These are phyloP conservation scores for Hecatera dysodea DNA, from an alignment of 2,888 invertebrate species.

Conservation along the genomic window DNA sequence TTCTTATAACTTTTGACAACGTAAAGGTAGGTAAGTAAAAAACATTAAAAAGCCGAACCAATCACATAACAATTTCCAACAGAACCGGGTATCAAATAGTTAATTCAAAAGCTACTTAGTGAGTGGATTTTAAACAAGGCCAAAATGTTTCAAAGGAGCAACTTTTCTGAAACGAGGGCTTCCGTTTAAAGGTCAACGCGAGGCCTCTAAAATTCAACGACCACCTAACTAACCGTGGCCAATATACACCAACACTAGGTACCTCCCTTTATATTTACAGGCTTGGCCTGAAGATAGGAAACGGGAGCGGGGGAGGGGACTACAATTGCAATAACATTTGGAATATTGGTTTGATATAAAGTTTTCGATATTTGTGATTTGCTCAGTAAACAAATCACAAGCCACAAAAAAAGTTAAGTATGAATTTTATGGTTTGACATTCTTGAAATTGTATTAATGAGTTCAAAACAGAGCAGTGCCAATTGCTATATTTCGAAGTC, in stretches of 20 bases:
- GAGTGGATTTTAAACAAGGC: slow-evolving; percentile 54
- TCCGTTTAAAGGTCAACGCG: slow-evolving; percentile 69
- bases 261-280: slow-evolving; percentile 62
- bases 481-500: not conserved
- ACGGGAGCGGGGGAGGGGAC: slow-evolving; percentile 12
- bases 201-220: slow-evolving; percentile 69
- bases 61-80: slow-evolving; percentile 22
- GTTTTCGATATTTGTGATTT: not conserved
- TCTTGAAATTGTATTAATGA: too few relatives aligned
- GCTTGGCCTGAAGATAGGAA: slow-evolving; percentile 34
- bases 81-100: slow-evolving; percentile 36
- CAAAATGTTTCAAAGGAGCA: slow-evolving; percentile 61
- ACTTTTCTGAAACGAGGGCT: slow-evolving; percentile 64
- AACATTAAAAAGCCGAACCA: not conserved
- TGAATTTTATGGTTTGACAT: too few relatives aligned
- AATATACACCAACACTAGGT: slow-evolving; percentile 68
- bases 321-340: slow-evolving; percentile 40
- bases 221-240: slow-evolving; percentile 67
- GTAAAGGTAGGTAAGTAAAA: too few relatives aligned
- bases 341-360: not conserved
- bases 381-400: too few relatives aligned
- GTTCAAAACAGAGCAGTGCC: not conserved
- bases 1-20: not conserved
- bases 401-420: not conserved
- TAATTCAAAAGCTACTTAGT: slow-evolving; percentile 42